These are phyloP conservation scores for Holacanthella duospinosa DNA, from an alignment of 2,888 invertebrate genomes.

Conservation along the genomic window DNA sequence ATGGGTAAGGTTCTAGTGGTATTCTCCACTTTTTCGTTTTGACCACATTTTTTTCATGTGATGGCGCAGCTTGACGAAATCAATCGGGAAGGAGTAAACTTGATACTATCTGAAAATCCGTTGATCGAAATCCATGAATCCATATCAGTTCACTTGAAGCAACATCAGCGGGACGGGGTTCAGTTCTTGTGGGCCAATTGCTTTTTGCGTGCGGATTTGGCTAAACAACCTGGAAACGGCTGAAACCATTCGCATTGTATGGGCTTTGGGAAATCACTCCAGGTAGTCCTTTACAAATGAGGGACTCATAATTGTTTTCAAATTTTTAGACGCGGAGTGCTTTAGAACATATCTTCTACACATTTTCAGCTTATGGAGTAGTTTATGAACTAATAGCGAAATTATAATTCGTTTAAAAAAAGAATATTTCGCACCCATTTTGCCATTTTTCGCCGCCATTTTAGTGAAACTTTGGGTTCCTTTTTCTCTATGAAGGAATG, in stretches of 20 bases:
- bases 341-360: no score
- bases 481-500: no score
- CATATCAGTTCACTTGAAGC: constrained; percentile 67
- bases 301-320: no score
- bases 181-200: constrained; percentile 82
- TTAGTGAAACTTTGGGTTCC: no score
- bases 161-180: constrained; percentile 78
- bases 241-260: constrained; percentile 92
- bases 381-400: no score
- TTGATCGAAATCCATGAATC: constrained; percentile 66
- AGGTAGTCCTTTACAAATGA: constrained; percentile 49
- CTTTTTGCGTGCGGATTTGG: constrained; percentile 59
- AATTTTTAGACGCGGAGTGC: no score
- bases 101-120: constrained; percentile 46
- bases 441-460: no score
- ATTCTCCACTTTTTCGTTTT: background rate
- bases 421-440: no score
- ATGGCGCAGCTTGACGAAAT: no score
- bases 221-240: constrained; percentile 56
- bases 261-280: constrained; percentile 88
- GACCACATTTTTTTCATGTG: no score
- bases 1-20: background rate
- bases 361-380: no score
- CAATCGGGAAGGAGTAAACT: background rate
- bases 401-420: no score